These are phyloP conservation scores for Mesorhabditis belari DNA, from an alignment of 2,888 invertebrate genomes.

Conservation along the genomic window DNA sequence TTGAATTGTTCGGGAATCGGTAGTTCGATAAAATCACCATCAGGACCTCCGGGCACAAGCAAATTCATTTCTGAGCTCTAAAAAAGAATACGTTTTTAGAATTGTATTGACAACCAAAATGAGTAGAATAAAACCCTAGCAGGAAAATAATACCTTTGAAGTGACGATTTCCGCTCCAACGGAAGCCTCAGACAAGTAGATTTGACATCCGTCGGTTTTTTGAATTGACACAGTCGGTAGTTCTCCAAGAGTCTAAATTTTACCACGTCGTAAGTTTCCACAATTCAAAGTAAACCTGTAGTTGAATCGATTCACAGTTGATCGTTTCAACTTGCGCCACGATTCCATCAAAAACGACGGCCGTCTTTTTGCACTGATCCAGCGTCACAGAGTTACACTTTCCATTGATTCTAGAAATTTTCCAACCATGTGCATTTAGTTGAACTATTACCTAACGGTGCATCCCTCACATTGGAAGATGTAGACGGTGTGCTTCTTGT, in stretches of 20 bases:
- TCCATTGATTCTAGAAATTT: constrained; percentile 35
- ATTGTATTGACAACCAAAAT: no score
- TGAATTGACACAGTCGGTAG: constrained; percentile 94
- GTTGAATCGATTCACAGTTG: constrained; percentile 95
- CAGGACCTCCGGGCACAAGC: constrained; percentile 75
- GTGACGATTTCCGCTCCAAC: constrained; percentile 82
- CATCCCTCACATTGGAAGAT: constrained; percentile 86
- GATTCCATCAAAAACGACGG: constrained; percentile 85
- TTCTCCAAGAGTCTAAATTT: constrained; percentile 77
- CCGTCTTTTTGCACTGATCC: constrained; percentile 93
- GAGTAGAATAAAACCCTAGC: not conserved
- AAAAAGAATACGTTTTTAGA: no score
- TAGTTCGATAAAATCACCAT: constrained; percentile 83
- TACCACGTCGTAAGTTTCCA: not conserved
- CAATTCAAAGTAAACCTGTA: constrained; percentile 72
- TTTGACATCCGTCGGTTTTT: constrained; percentile 94
- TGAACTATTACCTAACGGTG: constrained; percentile 65
- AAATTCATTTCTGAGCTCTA: constrained; percentile 82
- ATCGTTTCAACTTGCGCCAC: constrained; percentile 93
- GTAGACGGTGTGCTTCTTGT: constrained; percentile 98
- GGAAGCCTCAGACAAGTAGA: constrained; percentile 84
- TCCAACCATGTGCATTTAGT: not conserved
- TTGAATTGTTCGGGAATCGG: constrained; percentile 96
- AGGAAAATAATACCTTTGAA: constrained; percentile 68
- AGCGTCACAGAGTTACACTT: constrained; percentile 92